Evolutionary conservation across 2,113 vertebrate species (phyloP), one percentile per base, ranked within the genome.

Genomic region (Pluvialis apricaria): DNA sequence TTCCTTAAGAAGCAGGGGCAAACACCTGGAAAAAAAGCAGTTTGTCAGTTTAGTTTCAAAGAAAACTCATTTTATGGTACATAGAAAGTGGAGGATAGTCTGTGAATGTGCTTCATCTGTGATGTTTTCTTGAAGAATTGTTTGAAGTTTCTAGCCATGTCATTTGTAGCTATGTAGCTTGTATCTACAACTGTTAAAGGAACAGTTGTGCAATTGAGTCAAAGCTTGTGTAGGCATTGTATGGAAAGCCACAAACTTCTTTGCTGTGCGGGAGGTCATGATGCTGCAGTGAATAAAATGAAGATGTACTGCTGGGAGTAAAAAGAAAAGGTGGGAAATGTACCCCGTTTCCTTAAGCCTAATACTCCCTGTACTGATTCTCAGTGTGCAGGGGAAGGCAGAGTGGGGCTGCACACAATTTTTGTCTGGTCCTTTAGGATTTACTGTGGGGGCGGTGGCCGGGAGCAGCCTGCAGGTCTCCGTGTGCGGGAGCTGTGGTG

Each of bases 401-500:
- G 66, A 17, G 29, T 3, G 16, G 28, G 51, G 20, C 40, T 44
- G 49, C 26, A 34, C 9, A 13, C 15, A 40, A 1, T 31, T 42
- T 75, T 65, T 42, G 20, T 3, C 21, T 34, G 34, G 26, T 13
- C 22, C 38, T 42, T 70, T 21, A 34, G 51, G 64, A 16, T 20
- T 10, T 21, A 12, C 17, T 15, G 22, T 5, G 8, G 24, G 0
- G 3, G 29, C 1, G 1, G 29, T 17, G 28, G 55, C 10, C 34
- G 31, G 15, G 52, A 81, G 24, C 26, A 64, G 14, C 26, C 54
- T 24, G 18, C 13, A 14, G 12, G 49, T 51, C 49, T 24, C 22
- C 12, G 24, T 24, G 49, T 51, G 49, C 7, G 24, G 64, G 60
- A 22, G 24, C 16, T 9, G 19, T 1, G 5, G 29, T 28, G 71